Evolutionary conservation across 2,113 vertebrate genomes (phyloP).

Genomic region (Antechinus stuartii): DNA sequence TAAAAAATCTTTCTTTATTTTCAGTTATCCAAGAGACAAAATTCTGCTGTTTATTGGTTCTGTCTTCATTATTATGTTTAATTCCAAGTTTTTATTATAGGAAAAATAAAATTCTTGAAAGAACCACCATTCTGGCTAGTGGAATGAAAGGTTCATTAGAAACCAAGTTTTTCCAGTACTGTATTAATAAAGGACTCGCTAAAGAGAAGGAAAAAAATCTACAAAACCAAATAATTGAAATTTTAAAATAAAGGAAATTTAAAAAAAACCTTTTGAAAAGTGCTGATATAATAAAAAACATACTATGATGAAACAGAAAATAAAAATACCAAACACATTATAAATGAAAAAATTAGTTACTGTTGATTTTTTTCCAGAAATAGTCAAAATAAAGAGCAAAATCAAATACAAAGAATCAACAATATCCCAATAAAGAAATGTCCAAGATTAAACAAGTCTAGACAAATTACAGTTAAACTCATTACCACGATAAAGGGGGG

Average conservation of each 20-base stretch:
- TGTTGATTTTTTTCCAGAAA: not conserved
- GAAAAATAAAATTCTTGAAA: not conserved
- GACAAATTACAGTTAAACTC: not conserved
- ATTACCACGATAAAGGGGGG: not conserved
- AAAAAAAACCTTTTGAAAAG: not conserved
- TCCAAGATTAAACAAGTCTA: not conserved
- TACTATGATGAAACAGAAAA: not conserved
- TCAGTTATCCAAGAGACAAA: constrained; percentile 26
- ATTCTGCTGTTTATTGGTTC: not conserved
- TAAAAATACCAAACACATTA: not conserved
- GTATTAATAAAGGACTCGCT: not conserved
- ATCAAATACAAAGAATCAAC: not conserved
- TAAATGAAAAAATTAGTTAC: not conserved
- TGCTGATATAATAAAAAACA: not conserved
- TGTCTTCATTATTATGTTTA: not conserved
- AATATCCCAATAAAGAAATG: not conserved
- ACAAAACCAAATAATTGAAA: not conserved
- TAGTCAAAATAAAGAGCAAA: not conserved
- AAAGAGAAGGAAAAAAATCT: not conserved
- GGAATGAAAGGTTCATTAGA: not conserved
- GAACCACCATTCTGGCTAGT: not conserved
- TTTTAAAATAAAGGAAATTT: not conserved
- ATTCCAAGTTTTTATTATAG: not conserved
- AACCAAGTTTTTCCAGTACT: not conserved
- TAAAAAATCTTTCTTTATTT: constrained; percentile 15